Conservation (phyloP, 2,888 invertebrate genomes). For the Stenoptilia bipunctidactyla region DNA sequence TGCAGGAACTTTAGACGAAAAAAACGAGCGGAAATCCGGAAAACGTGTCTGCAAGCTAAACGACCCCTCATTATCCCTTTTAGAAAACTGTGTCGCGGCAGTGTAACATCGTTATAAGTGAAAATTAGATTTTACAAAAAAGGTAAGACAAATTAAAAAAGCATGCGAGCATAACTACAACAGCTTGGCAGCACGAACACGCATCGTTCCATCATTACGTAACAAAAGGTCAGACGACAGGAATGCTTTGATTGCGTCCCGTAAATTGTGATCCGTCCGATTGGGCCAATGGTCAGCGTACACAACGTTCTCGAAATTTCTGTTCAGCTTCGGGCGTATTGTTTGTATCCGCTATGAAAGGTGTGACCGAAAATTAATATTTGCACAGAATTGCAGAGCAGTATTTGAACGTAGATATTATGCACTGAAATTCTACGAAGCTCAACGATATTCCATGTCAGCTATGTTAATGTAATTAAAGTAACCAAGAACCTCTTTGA, state of each 20-base stretch:
- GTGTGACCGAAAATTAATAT: background rate
- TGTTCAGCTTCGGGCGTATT: background rate
- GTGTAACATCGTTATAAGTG: too few relatives aligned
- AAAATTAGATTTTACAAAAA: too few relatives aligned
- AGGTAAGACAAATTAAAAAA: too few relatives aligned
- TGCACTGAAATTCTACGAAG: background rate
- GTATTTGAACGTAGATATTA: background rate
- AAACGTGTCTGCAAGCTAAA: background rate
- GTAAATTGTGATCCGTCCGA: too few relatives aligned
- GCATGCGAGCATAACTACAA: too few relatives aligned
- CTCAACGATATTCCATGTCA: background rate
- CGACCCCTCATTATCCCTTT: background rate
- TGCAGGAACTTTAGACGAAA: background rate
- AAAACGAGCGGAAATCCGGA: background rate
- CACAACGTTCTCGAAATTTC: background rate
- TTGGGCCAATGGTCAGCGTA: too few relatives aligned
- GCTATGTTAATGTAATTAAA: background rate
- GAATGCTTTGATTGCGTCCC: too few relatives aligned
- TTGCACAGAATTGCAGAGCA: background rate
- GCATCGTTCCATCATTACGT: too few relatives aligned
- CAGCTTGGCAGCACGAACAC: too few relatives aligned
- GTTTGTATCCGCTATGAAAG: background rate
- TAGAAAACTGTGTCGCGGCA: background rate
- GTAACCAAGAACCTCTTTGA: background rate
- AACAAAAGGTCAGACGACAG: too few relatives aligned